phyloP scores from a whole-genome alignment of 2,888 invertebrate genomes.

The Caenorhabditis sp. region DNA sequence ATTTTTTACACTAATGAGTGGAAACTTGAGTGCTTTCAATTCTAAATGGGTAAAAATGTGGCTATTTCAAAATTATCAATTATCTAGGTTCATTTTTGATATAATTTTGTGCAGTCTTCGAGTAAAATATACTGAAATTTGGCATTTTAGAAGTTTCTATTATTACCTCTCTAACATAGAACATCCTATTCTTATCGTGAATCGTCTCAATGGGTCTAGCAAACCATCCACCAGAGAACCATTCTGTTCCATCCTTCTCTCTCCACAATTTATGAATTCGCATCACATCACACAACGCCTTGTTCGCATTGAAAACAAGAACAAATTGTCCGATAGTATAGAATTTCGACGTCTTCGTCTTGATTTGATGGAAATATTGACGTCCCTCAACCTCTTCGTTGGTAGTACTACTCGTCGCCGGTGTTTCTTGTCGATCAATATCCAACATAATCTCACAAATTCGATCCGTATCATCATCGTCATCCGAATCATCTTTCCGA shows the following conservation, averaged over 20 bases:
- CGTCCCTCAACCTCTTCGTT: slow-evolving; percentile 38
- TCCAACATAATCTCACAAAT: slow-evolving; percentile 19
- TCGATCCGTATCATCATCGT: slow-evolving; percentile 37
- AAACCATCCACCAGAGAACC: slow-evolving; percentile 92
- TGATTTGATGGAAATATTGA: slow-evolving; percentile 46
- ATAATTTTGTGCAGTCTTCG: no score
- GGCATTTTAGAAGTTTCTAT: no score
- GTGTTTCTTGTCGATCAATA: slow-evolving; percentile 26
- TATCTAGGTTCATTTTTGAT: no score
- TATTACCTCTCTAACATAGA: slow-evolving; percentile 91
- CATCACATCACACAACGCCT: slow-evolving; percentile 87
- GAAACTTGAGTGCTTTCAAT: no score
- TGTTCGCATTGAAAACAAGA: slow-evolving; percentile 86
- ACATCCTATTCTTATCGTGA: slow-evolving; percentile 77
- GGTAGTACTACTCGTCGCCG: not conserved
- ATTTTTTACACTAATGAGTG: no score
- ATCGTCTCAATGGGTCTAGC: slow-evolving; percentile 87
- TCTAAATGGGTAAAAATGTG: no score
- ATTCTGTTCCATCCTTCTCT: slow-evolving; percentile 84
- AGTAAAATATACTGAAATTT: no score
- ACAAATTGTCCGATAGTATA: slow-evolving; percentile 83
- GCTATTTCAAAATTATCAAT: no score
- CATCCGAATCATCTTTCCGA: slow-evolving; percentile 16
- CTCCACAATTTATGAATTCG: slow-evolving; percentile 95
- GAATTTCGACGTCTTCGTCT: slow-evolving; percentile 49